These are phyloP conservation scores for Prosapia bicincta DNA, from an alignment of 2,888 invertebrate species.

Conservation along the genomic window DNA sequence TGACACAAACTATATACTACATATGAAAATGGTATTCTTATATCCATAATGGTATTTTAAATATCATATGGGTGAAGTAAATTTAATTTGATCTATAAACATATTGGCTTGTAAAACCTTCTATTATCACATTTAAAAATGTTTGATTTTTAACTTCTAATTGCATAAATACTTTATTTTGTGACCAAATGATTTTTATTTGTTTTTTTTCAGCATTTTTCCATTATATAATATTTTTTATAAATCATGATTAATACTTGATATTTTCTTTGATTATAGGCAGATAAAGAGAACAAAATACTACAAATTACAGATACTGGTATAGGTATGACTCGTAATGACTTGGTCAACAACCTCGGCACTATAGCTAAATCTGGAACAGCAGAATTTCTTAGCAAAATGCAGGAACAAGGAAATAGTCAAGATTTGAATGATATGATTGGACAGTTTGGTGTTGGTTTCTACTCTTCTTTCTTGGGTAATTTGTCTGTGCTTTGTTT, in stretches of 20 bases:
- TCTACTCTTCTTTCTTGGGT: slow-evolving; percentile 92
- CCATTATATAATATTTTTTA: neutral
- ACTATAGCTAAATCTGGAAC: slow-evolving; percentile 98
- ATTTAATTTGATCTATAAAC: no score
- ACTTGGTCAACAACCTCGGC: slow-evolving; percentile 93
- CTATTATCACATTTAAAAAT: no score
- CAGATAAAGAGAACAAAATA: slow-evolving; percentile 87
- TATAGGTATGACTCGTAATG: slow-evolving; percentile 94
- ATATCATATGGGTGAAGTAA: no score
- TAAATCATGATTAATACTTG: neutral
- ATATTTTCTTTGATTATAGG: slow-evolving; percentile 47
- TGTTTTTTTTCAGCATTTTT: neutral
- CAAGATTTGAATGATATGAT: slow-evolving; percentile 95
- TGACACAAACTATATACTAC: no score
- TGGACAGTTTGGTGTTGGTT: slow-evolving; percentile 99
- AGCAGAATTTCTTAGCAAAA: slow-evolving; percentile 90
- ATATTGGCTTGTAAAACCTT: no score
- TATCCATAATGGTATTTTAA: no score
- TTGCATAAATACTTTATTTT: no score
- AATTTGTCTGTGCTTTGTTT: no score
- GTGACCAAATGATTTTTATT: no score
- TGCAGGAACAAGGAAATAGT: slow-evolving; percentile 62
- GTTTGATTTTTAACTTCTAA: no score
- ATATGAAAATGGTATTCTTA: no score
- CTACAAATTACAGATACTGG: slow-evolving; percentile 96